phyloP scores from a whole-genome alignment of 2,888 invertebrate genomes.

The Syritta pipiens region DNA sequence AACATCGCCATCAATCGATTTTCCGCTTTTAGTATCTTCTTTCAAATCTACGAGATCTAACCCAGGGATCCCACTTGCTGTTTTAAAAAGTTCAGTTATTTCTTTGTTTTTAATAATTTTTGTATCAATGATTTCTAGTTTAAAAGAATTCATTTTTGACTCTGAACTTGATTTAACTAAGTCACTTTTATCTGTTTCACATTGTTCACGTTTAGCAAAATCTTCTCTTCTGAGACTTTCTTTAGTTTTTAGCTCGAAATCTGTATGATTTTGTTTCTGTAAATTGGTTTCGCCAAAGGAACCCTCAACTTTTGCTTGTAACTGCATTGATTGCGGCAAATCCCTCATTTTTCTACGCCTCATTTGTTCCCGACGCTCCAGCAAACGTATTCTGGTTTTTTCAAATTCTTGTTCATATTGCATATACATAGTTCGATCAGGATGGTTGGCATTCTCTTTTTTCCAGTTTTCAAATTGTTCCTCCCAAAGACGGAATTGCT shows the following conservation, averaged over 20 bases:
- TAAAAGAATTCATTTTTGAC: too few relatives aligned
- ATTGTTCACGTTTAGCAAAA: too few relatives aligned
- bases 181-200: too few relatives aligned
- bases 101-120: conserved; percentile 28
- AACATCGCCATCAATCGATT: conserved; percentile 64
- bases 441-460: conserved; percentile 93
- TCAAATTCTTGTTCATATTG: conserved; percentile 95
- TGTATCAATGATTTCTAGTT: background rate
- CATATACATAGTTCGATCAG: conserved; percentile 91
- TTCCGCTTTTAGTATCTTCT: conserved; percentile 74
- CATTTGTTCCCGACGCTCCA: conserved; percentile 91
- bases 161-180: background rate
- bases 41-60: conserved; percentile 84
- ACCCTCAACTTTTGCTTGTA: background rate
- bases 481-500: conserved; percentile 95
- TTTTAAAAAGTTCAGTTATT: conserved; percentile 75
- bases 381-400: conserved; percentile 87
- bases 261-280: too few relatives aligned
- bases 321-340: conserved; percentile 50
- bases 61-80: conserved; percentile 84
- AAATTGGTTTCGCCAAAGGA: too few relatives aligned
- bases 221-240: too few relatives aligned
- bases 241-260: too few relatives aligned
- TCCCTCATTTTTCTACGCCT: conserved; percentile 80
- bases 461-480: conserved; percentile 95